Conservation (phyloP, 2,113 vertebrate genomes). For the Gymnarchus niloticus region DNA sequence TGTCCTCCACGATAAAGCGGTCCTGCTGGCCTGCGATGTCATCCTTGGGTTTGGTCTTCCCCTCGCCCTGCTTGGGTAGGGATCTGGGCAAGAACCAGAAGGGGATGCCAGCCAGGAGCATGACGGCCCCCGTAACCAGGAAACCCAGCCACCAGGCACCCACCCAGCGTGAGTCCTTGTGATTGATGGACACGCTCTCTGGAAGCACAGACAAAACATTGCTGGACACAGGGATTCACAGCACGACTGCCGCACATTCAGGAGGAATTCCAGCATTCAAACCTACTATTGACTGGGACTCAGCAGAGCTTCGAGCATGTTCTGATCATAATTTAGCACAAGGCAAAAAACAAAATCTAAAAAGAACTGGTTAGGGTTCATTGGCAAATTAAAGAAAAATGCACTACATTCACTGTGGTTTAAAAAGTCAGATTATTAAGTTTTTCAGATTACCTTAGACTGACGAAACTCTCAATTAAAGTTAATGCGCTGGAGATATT, state of each 20-base stretch:
- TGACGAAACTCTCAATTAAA: too few species aligned
- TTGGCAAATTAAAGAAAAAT: too few species aligned
- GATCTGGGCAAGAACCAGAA: conserved; percentile 89
- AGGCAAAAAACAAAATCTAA: not conserved
- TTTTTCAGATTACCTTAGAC: not conserved
- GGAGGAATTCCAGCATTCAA: not conserved
- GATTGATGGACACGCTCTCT: conserved; percentile 74
- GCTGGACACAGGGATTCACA: not conserved
- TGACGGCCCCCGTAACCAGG: conserved; percentile 69
- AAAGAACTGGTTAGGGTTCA: too few species aligned
- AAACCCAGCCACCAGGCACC: conserved; percentile 98
- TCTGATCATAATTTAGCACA: not conserved
- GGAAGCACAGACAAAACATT: conserved; percentile 4
- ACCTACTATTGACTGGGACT: not conserved
- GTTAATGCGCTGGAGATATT: too few species aligned
- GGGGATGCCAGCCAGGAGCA: conserved; percentile 74
- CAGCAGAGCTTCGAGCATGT: not conserved
- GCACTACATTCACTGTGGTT: too few species aligned
- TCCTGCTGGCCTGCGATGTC: conserved; percentile 47
- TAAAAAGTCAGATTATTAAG: not conserved
- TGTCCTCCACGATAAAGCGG: conserved; percentile 51
- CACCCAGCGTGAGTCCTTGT: conserved; percentile 85
- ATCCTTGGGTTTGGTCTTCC: not conserved
- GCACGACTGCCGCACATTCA: not conserved
- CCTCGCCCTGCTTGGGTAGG: conserved; percentile 60